Evolutionary conservation across 2,888 invertebrate genomes (phyloP).

Genomic region (Drosophila anomalata): DNA sequence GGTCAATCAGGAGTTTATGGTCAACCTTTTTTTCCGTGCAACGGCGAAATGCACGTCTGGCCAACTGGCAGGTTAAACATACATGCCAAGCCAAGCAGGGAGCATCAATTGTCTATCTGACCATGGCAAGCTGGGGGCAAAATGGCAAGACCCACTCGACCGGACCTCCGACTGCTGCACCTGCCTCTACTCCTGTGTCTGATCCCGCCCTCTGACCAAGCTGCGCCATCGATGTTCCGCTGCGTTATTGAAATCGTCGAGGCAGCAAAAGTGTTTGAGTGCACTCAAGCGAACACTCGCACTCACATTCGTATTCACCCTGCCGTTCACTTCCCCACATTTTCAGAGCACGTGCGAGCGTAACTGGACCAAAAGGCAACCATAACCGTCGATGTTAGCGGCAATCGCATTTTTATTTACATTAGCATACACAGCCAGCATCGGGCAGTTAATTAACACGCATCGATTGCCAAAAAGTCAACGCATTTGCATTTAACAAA

Average conservation of each 20-base stretch:
- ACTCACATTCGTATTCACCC: constrained; percentile 24
- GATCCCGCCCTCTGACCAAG: constrained; percentile 1
- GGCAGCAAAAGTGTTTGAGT: constrained; percentile 71
- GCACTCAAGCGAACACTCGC: constrained; percentile 58
- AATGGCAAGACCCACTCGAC: constrained; percentile 40
- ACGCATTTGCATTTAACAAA: constrained; percentile 32
- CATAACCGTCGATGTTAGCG: constrained; percentile 23
- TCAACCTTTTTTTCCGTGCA: constrained; percentile 9
- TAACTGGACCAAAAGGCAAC: constrained; percentile 37
- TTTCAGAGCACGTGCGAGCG: constrained; percentile 19
- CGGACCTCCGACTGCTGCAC: constrained; percentile 12
- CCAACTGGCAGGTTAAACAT: constrained; percentile 61
- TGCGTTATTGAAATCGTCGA: constrained; percentile 70
- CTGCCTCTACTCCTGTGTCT: background rate
- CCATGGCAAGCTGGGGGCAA: constrained; percentile 44
- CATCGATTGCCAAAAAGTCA: constrained; percentile 8
- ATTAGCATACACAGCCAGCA: constrained; percentile 19
- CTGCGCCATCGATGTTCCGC: constrained; percentile 37
- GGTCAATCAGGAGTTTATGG: background rate
- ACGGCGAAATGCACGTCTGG: constrained; percentile 55
- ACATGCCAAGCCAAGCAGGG: constrained; percentile 53
- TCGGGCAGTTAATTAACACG: constrained; percentile 32
- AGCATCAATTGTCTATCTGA: constrained; percentile 74
- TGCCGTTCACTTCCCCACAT: background rate
- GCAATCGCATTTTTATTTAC: constrained; percentile 44